Percentiles rank a stretch among this genome's conserved stretches.
Evolutionary conservation across 2,113 vertebrate species (phyloP).

Genomic region (Phylloscopus trochilus): DNA sequence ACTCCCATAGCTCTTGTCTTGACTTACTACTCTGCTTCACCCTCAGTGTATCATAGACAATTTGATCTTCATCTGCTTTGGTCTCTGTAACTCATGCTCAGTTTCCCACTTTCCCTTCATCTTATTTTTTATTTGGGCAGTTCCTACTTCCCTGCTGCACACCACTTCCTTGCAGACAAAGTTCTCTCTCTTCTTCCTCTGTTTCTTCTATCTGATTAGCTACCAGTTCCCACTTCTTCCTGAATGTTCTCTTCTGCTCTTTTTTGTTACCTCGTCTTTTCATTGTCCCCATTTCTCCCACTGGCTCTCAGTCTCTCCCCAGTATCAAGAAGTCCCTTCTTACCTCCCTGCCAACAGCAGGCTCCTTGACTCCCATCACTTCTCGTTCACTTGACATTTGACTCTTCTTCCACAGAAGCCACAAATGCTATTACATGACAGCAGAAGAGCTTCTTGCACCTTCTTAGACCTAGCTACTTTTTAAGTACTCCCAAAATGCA

Average conservation of each 20-base stretch:
- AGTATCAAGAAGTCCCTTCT: background rate
- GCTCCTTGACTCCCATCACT: background rate
- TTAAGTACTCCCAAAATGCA: background rate
- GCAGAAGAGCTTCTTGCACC: accelerated
- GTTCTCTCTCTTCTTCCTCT: background rate
- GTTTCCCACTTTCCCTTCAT: background rate
- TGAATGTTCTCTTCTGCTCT: background rate
- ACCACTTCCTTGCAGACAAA: background rate
- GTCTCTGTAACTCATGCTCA: background rate
- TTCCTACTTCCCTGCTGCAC: background rate
- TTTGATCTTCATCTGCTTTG: background rate
- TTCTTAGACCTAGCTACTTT: background rate
- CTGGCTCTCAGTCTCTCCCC: background rate
- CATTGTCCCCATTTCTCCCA: background rate
- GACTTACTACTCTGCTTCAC: background rate
- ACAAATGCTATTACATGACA: background rate
- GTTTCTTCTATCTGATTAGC: background rate
- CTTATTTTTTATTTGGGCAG: background rate
- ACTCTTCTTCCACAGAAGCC: background rate
- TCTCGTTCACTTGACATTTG: background rate
- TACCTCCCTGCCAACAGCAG: background rate
- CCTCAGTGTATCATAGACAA: background rate
- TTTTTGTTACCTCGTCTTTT: background rate
- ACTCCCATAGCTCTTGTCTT: background rate
- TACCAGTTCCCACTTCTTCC: background rate